phyloP scores from a whole-genome alignment of 2,888 invertebrate species.

The Lacanobia wlatinum region DNA sequence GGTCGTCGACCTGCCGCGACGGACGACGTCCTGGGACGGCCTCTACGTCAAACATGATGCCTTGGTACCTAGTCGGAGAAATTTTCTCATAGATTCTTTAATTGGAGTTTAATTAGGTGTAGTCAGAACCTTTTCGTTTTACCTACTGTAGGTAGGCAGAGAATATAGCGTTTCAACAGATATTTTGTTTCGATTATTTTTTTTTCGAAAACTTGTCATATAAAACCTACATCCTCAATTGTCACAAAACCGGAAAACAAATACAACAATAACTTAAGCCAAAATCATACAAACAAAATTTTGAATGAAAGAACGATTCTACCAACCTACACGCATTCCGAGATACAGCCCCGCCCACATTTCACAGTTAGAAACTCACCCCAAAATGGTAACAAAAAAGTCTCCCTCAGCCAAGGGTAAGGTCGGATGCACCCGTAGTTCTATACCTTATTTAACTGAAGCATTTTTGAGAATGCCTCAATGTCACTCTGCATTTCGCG shows the following conservation, averaged over 20 bases:
- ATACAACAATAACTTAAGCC: slow-evolving; percentile 12
- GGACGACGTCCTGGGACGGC: slow-evolving; percentile 84
- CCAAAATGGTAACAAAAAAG: slow-evolving; percentile 39
- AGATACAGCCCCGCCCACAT: slow-evolving; percentile 34
- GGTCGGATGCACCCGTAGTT: slow-evolving; percentile 33
- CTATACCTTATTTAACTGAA: slow-evolving; percentile 38
- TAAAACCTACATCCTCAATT: not conserved
- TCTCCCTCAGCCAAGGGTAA: slow-evolving; percentile 54
- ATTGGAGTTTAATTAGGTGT: slow-evolving; percentile 47
- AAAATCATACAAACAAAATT: slow-evolving; percentile 15
- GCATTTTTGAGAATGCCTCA: slow-evolving; percentile 23
- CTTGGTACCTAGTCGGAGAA: slow-evolving; percentile 75
- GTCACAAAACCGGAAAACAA: not conserved
- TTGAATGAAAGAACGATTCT: slow-evolving; percentile 23
- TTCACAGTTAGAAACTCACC: slow-evolving; percentile 53
- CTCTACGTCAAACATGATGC: slow-evolving; percentile 77
- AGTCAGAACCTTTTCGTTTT: not conserved
- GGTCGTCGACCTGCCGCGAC: slow-evolving; percentile 84
- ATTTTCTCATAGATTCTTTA: slow-evolving; percentile 44
- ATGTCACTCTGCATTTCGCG: slow-evolving; percentile 13
- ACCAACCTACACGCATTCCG: slow-evolving; percentile 31
- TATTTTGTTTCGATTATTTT: not conserved
- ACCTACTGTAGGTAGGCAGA: not conserved
- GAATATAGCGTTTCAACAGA: not conserved
- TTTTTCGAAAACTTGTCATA: not conserved